phyloP scores from a whole-genome alignment of 1,140 invertebrate genomes.

The Cephus cinctus region DNA sequence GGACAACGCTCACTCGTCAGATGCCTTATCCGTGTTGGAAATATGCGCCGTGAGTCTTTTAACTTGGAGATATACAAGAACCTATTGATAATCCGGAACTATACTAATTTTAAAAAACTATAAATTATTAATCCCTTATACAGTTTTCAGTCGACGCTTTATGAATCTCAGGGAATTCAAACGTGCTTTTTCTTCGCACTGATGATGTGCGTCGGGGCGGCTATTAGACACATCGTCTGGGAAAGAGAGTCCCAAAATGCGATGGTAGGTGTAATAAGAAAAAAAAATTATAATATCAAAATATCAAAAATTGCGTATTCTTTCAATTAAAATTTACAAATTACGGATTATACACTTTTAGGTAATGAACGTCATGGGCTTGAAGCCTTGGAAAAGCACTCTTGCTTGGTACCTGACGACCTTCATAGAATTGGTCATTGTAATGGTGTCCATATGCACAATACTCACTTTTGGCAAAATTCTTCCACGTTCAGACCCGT shows the following conservation, averaged over 20 bases:
- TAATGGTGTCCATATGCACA: conserved; percentile 52
- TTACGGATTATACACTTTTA: conserved; percentile 26
- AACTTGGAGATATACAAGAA: no score
- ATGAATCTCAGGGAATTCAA: conserved; percentile 64
- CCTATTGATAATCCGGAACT: no score
- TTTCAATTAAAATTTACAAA: conserved; percentile 11
- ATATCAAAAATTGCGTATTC: no score
- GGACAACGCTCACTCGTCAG: conserved; percentile 64
- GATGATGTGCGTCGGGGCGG: conserved; percentile 62
- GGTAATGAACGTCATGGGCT: conserved; percentile 70
- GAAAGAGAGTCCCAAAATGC: conserved; percentile 67
- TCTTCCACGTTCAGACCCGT: conserved; percentile 57
- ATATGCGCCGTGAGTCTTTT: conserved; percentile 64
- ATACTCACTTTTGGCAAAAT: conserved; percentile 60
- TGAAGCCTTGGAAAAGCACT: conserved; percentile 61
- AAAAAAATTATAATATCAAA: conserved; percentile 7
- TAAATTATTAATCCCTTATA: conserved; percentile 16
- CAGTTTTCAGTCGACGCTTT: conserved; percentile 65
- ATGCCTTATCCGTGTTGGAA: conserved; percentile 68
- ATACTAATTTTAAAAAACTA: no score
- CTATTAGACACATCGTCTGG: conserved; percentile 63
- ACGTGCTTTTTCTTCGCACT: conserved; percentile 64
- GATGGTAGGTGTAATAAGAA: conserved; percentile 53
- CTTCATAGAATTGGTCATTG: conserved; percentile 55
- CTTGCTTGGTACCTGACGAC: conserved; percentile 63